Evolutionary conservation across 2,888 invertebrate genomes (phyloP).

Genomic region (Heliconius aoede): DNA sequence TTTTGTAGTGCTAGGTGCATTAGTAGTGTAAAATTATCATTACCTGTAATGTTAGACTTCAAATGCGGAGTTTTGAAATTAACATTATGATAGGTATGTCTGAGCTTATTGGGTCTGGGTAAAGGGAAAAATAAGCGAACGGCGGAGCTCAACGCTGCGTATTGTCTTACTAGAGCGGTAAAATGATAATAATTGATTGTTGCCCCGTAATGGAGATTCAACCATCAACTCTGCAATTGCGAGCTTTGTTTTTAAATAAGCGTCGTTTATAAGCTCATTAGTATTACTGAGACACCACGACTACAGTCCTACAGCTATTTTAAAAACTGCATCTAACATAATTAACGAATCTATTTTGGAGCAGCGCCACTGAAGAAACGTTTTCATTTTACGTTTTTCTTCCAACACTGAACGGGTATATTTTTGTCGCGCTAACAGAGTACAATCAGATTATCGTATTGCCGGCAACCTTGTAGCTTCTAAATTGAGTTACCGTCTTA

Average conservation of each 20-base stretch:
- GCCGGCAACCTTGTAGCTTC: constrained; percentile 20
- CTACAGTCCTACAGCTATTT: constrained; percentile 10
- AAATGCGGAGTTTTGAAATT: not conserved
- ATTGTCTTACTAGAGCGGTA: no score
- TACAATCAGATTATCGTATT: constrained; percentile 10
- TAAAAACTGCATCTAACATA: constrained; percentile 18
- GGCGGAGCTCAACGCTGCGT: no score
- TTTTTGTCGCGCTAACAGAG: constrained; percentile 16
- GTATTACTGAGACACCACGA: constrained; percentile 2
- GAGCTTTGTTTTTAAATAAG: not conserved
- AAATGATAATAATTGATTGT: no score
- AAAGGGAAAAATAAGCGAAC: no score
- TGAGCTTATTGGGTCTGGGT: no score
- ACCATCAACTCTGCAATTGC: no score
- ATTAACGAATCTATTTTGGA: constrained; percentile 21
- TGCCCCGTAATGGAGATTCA: no score
- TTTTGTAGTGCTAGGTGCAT: not conserved
- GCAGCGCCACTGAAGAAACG: not conserved
- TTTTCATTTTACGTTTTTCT: constrained; percentile 4
- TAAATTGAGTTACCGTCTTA: constrained; percentile 18
- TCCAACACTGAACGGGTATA: not conserved
- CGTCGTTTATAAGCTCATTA: constrained; percentile 3
- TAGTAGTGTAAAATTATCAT: not conserved
- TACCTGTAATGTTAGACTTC: not conserved
- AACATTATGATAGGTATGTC: not conserved